Evolutionary conservation across 2,113 vertebrate species (phyloP).

Genomic region (Panurus biarmicus): DNA sequence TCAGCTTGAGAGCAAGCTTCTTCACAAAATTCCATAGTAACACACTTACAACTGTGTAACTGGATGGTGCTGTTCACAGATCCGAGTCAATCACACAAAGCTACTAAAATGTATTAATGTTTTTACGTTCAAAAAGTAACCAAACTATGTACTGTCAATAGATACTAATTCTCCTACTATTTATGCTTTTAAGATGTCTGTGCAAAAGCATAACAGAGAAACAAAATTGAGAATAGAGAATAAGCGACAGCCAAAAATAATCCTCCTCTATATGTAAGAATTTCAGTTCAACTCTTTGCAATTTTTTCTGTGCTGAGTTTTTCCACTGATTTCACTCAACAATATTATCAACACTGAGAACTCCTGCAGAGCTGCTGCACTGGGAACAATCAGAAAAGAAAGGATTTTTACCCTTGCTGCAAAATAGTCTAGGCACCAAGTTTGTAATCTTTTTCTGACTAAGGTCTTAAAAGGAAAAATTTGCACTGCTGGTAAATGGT

Average conservation of each 20-base stretch:
- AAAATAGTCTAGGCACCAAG: background rate
- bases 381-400: background rate
- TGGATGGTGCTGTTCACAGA: background rate
- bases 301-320: background rate
- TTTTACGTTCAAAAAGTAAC: background rate
- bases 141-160: background rate
- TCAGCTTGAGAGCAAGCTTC: background rate
- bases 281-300: background rate
- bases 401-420: background rate
- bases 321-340: background rate
- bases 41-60: background rate
- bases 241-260: background rate
- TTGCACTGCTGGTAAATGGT: background rate
- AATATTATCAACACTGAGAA: background rate
- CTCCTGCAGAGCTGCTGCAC: background rate
- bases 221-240: background rate
- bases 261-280: background rate
- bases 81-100: background rate
- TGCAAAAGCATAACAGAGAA: background rate
- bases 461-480: background rate
- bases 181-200: background rate
- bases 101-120: background rate
- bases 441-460: background rate
- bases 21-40: background rate
- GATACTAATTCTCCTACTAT: background rate